A percentile compares a stretch with the other conserved stretches of the same genome.
Conservation (phyloP, 2,888 invertebrate genomes). For the Neoascia interrupta region DNA sequence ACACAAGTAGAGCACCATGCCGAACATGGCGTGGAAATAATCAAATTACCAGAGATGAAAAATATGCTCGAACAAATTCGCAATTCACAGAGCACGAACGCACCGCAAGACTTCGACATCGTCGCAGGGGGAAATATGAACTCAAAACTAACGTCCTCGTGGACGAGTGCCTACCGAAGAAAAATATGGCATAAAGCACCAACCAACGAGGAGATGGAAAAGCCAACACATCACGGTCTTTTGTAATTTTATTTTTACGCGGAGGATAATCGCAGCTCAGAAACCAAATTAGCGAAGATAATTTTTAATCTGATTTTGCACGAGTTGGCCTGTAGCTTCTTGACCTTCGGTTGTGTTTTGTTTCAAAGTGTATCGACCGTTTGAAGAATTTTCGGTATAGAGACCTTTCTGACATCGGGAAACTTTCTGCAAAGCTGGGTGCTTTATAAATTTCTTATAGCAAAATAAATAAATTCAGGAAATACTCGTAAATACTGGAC, state of each 20-base stretch:
- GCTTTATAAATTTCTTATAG: too few species aligned
- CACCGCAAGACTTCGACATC: too few species aligned
- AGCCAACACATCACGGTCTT: background rate
- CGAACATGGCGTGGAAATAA: slow-evolving; percentile 35
- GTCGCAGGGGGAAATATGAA: slow-evolving; percentile 16
- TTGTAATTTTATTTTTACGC: slow-evolving; percentile 4
- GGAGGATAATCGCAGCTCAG: slow-evolving; percentile 32
- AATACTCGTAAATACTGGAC: too few species aligned
- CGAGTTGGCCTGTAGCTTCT: too few species aligned
- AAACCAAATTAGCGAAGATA: slow-evolving; percentile 27
- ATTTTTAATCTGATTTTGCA: slow-evolving; percentile 41
- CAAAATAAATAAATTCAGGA: too few species aligned
- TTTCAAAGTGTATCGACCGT: too few species aligned
- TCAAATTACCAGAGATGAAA: slow-evolving; percentile 48
- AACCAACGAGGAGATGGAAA: background rate
- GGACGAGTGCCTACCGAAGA: background rate
- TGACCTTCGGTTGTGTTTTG: too few species aligned
- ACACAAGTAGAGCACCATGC: too few species aligned
- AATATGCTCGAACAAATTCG: slow-evolving; percentile 52
- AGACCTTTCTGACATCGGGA: too few species aligned
- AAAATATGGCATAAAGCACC: too few species aligned
- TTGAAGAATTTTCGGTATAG: too few species aligned
- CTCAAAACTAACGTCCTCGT: slow-evolving; percentile 9
- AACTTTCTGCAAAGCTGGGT: too few species aligned
- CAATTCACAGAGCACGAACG: slow-evolving; percentile 10